Base-by-base conservation (phyloP, 1,140 invertebrate species). In the Scaptomyza pallida region DNA sequence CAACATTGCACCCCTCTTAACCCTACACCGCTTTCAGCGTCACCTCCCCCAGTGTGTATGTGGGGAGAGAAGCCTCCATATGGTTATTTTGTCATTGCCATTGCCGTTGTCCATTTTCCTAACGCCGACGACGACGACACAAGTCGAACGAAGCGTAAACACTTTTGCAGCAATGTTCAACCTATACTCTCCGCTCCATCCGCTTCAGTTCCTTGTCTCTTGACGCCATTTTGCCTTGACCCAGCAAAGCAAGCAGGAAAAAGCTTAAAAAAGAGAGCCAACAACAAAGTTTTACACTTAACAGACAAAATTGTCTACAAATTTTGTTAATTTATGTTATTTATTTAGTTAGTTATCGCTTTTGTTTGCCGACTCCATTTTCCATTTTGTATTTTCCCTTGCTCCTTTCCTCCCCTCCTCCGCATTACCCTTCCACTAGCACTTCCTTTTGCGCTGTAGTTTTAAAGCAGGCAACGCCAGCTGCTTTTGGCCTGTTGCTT, bases 251-350 rank as follows among this genome's bases (percentile, higher is more conserved):
- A 51, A 48, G 6, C 12, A 70, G 33, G 33, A 77, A 2, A 13
- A 72, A 55, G 21, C 26, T 33, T 17, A 73, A 62, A 50, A 43
- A 70, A 44, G 37, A 44, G 37, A 75, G 47, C 62, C 51, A 74
- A 71, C 57, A 62, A 85, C 67, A 75, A 85, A 85, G 72, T 85
- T 85, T 86, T 77, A 86, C 82, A 88, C 82, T 86, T 88, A 86
- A 61, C 78, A 69, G 74, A 81, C 73, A 78, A 85, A 86, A 86
- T 86, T 86, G 81, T 88, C 82, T 88, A 86, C 82, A 86, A 86
- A 86, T 86, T 88, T 81, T 71, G 81, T 86, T 86, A 86, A 86
- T 86, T 86, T 81, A 86, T 86, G 77, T 86, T 88, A 85, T 85
- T 85, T 85, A 85, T 86, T 86, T 85, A 77, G 80, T 85, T 86